phyloP scores from a whole-genome alignment of 2,113 vertebrate genomes.

The Orthochromis indermauri region DNA sequence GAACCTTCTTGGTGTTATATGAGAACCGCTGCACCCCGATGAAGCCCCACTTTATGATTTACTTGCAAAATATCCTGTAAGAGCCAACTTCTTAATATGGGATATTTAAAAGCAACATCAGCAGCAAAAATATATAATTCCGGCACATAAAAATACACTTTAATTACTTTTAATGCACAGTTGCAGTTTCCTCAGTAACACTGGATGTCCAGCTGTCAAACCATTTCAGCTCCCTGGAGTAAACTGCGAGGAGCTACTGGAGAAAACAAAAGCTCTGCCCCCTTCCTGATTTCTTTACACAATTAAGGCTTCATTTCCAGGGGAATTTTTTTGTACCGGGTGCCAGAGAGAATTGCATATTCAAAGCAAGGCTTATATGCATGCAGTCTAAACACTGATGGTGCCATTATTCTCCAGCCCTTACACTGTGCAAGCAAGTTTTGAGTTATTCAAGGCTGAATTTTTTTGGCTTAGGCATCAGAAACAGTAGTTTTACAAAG shows the following conservation, averaged over 20 bases:
- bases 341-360: background rate
- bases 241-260: background rate
- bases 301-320: background rate
- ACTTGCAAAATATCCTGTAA: background rate
- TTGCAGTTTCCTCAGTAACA: background rate
- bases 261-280: background rate
- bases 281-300: background rate
- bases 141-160: background rate
- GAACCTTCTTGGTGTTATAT: accelerated
- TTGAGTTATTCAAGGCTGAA: background rate
- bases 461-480: background rate
- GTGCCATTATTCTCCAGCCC: background rate
- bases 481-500: background rate
- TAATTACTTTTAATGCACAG: background rate
- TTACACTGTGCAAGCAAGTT: background rate
- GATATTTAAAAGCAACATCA: accelerated
- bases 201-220: background rate
- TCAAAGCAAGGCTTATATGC: background rate
- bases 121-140: background rate
- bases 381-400: background rate
- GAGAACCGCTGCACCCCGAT: accelerated
- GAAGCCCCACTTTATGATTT: background rate
- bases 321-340: background rate
- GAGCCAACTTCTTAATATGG: background rate
- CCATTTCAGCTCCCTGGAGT: background rate